Evolutionary conservation across 1,140 invertebrate genomes (phyloP).

Genomic region (Tribolium castaneum): DNA sequence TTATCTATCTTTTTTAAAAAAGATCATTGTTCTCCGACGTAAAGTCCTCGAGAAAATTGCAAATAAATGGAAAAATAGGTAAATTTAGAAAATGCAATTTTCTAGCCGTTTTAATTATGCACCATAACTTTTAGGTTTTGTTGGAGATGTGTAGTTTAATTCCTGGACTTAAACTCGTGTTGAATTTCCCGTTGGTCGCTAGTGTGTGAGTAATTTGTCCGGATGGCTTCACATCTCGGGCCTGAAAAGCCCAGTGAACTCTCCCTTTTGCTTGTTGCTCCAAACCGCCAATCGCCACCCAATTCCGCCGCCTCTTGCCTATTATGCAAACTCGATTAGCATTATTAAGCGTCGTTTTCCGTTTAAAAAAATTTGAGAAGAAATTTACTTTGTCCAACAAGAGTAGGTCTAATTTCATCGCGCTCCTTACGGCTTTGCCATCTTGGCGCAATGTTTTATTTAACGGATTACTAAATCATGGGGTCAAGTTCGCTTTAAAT

Average conservation of each 20-base stretch:
- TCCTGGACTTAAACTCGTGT: neutral
- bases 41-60: no score
- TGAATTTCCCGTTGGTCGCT: neutral
- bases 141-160: no score
- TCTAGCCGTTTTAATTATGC: no score
- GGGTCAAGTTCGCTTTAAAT: slow-evolving; percentile 27
- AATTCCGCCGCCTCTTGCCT: neutral
- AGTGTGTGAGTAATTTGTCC: slow-evolving; percentile 10
- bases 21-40: no score
- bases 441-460: slow-evolving; percentile 2
- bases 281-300: neutral
- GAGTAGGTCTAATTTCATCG: neutral
- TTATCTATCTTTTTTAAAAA: no score
- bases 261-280: slow-evolving; percentile 3
- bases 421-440: neutral
- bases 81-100: no score
- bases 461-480: slow-evolving; percentile 5
- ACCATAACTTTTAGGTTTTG: no score
- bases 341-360: neutral
- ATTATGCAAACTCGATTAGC: slow-evolving; percentile 18
- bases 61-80: no score
- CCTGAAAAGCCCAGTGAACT: slow-evolving; percentile 32
- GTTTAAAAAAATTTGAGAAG: neutral
- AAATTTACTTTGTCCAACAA: neutral
- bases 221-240: slow-evolving; percentile 4